phyloP scores from a whole-genome alignment of 1,140 invertebrate genomes.

The Drosophila repleta region DNA sequence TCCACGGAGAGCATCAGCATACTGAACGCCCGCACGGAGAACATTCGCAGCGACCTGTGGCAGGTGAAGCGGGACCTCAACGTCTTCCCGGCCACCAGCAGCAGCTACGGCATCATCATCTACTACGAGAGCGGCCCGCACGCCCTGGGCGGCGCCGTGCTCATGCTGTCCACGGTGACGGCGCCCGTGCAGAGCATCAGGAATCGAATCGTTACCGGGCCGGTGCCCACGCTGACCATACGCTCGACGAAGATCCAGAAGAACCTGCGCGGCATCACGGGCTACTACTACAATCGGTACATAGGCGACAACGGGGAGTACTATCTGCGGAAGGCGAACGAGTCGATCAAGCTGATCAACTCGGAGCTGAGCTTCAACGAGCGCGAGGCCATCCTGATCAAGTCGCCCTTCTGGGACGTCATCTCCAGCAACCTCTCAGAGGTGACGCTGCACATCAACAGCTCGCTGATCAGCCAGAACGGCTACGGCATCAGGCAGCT shows the following conservation, averaged over 20 bases:
- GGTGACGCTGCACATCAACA: constrained; percentile 93
- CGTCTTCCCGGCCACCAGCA: constrained; percentile 94
- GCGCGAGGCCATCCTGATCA: constrained; percentile 91
- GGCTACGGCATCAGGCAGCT: constrained; percentile 93
- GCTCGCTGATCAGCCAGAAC: constrained; percentile 92
- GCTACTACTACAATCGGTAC: constrained; percentile 95
- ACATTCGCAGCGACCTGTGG: constrained; percentile 88
- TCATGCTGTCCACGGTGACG: constrained; percentile 91
- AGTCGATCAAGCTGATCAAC: constrained; percentile 91
- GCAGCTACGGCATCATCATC: constrained; percentile 91
- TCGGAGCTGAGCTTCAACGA: constrained; percentile 92
- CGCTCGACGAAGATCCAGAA: constrained; percentile 90
- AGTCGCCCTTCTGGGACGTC: constrained; percentile 93
- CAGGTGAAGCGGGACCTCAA: constrained; percentile 91
- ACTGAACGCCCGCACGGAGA: constrained; percentile 89
- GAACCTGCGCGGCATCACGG: constrained; percentile 92
- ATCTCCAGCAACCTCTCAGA: constrained; percentile 92
- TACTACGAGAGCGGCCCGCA: constrained; percentile 92
- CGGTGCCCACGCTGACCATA: constrained; percentile 89
- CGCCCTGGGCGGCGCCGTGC: constrained; percentile 91
- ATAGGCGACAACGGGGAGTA: constrained; percentile 92
- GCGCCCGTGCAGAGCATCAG: constrained; percentile 88
- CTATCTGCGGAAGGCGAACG: constrained; percentile 94
- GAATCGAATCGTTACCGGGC: constrained; percentile 90
- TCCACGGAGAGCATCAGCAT: constrained; percentile 93